Evolutionary conservation across 1,140 invertebrate species (phyloP).

Genomic region (Dreissena polymorpha): DNA sequence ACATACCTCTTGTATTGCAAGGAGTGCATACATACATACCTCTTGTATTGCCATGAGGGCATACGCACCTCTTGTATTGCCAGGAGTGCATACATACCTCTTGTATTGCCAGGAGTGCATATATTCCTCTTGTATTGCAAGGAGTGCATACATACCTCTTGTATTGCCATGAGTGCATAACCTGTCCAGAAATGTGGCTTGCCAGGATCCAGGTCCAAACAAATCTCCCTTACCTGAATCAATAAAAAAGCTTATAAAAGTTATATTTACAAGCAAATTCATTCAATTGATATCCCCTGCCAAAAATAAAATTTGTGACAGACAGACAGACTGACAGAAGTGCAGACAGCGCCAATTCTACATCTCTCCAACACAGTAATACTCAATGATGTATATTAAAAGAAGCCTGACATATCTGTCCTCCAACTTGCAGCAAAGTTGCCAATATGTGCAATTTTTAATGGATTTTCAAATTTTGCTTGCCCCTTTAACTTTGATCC

Average conservation of each 20-base stretch:
- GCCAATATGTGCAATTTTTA: too few species aligned
- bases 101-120: too few species aligned
- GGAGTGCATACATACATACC: too few species aligned
- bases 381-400: background rate
- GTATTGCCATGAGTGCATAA: constrained; percentile 58
- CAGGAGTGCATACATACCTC: too few species aligned
- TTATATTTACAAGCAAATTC: background rate
- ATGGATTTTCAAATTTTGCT: too few species aligned
- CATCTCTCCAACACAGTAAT: background rate
- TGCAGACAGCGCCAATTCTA: background rate
- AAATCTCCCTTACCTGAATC: constrained; percentile 59
- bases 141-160: too few species aligned
- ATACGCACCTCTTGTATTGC: too few species aligned
- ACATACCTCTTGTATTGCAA: too few species aligned
- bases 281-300: too few species aligned
- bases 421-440: background rate
- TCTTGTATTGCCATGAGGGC: too few species aligned
- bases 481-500: too few species aligned
- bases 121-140: too few species aligned
- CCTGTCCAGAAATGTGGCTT: constrained; percentile 54
- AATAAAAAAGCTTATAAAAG: background rate
- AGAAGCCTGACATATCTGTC: background rate
- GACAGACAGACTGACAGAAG: background rate
- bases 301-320: background rate
- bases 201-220: constrained; percentile 36